Conservation (phyloP, 2,113 vertebrate genomes). For the Cyanoliseus patagonus region DNA sequence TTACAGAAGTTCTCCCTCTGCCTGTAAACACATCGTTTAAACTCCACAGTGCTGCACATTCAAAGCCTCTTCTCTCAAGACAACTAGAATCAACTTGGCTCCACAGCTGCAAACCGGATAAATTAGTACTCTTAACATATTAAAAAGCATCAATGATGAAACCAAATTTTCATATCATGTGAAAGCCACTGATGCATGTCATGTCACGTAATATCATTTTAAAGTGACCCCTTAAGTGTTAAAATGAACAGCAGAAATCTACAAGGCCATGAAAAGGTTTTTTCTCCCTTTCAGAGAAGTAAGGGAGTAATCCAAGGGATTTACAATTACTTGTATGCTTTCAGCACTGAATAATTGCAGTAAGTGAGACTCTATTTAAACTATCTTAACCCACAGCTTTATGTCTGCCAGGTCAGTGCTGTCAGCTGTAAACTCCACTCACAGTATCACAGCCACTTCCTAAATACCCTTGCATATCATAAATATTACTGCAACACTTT, state of each 20-base stretch:
- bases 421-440: background rate
- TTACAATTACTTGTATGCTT: slow-evolving; percentile 15
- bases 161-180: background rate
- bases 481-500: background rate
- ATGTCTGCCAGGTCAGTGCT: background rate
- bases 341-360: background rate
- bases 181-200: background rate
- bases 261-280: background rate
- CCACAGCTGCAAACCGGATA: background rate
- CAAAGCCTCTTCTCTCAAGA: background rate
- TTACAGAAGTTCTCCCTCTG: background rate
- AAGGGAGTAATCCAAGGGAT: background rate
- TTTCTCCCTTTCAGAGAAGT: background rate
- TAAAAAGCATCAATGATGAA: background rate
- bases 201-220: background rate
- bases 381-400: background rate
- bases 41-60: background rate
- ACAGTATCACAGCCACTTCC: background rate
- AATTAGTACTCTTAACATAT: background rate
- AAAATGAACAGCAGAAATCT: background rate
- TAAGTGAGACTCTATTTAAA: slow-evolving; percentile 8
- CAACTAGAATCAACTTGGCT: background rate
- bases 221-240: background rate
- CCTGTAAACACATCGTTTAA: background rate
- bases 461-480: background rate